Conservation (phyloP, 1,140 invertebrate species). For the Drosophila kikkawai region DNA sequence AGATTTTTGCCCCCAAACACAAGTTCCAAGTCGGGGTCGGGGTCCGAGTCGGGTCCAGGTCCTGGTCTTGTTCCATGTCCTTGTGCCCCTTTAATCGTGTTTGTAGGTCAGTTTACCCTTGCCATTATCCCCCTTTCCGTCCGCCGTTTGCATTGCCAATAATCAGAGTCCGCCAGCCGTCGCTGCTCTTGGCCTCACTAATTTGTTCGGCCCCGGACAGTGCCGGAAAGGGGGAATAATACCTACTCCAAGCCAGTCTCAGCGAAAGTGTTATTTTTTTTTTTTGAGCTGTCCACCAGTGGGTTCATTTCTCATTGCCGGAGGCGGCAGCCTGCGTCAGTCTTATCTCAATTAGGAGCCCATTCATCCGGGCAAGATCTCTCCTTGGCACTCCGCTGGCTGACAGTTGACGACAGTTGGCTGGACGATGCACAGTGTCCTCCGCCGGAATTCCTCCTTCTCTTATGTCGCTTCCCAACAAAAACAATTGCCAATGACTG, state of each 20-base stretch:
- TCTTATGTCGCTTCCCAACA: neutral
- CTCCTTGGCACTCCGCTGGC: conserved; percentile 29
- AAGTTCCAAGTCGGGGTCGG: neutral
- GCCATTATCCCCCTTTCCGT: conserved; percentile 24
- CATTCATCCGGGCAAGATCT: conserved; percentile 57
- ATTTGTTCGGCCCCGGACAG: conserved; percentile 46
- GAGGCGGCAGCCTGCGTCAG: conserved; percentile 49
- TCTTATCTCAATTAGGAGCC: conserved; percentile 79
- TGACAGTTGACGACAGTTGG: conserved; percentile 49
- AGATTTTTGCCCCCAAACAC: conserved; percentile 24
- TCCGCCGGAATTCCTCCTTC: neutral
- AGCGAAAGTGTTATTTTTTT: conserved; percentile 47
- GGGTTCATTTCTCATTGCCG: conserved; percentile 62
- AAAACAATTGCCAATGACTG: conserved; percentile 15
- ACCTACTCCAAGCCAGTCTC: neutral
- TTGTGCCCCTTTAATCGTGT: conserved; percentile 41
- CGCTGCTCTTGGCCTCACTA: conserved; percentile 27
- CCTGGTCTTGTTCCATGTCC: conserved; percentile 22
- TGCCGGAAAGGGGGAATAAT: conserved; percentile 15
- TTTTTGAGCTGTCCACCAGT: conserved; percentile 7
- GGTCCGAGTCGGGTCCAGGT: neutral
- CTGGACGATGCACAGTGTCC: conserved; percentile 16
- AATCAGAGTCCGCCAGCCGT: conserved; percentile 39
- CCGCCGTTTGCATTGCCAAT: conserved; percentile 39
- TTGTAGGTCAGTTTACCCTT: conserved; percentile 48